Base-by-base conservation (phyloP, 2,888 invertebrate genomes). In the Hetaerina titia region DNA sequence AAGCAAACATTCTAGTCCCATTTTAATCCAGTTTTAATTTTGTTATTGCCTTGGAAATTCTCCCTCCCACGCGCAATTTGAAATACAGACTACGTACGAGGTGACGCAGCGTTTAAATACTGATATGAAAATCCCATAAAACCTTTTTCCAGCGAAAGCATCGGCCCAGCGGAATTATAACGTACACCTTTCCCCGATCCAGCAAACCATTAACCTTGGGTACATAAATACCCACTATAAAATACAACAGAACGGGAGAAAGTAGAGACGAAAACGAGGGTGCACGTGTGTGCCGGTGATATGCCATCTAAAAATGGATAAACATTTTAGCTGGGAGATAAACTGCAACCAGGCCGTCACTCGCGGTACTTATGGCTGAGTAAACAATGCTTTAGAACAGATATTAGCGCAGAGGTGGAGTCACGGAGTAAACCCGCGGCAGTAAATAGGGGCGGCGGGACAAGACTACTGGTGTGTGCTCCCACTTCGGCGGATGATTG, bases 51-150 rank as follows among this genome's bases (percentile, higher is more conserved):
- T 2, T 0, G 81, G 31, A 81, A 81, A 31, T 15, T 9, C 31
- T 15, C 89, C 11, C 4, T 22, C 2, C 45, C 88, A 31, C 11
- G 89, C 89, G 9, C 25, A n/a, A 19, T 89, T 57, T 31, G 13
- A 56, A 89, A 57, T 57, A 4, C 57, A 57, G 57, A 58, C 89
- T 89, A 57, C 89, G n/a, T 57, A 57, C 89, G 89, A 58, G 15
- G 57, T 89, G 57, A 89, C 58, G n/a, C 58, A 15, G n/a, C 56
- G 57, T 58, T 89, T 57, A 89, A 89, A 89, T 89, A 56, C 89
- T n/a, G 89, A 89, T 58, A 89, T 89, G 89, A 89, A 81, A 89
- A 89, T 58, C 89, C 89, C 89, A 89, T 89, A 89, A 89, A 89
- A 89, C 58, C 89, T 22, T 15, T 81, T 81, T 81, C 81, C 89